These are phyloP conservation scores for Rhadina sibilatrix DNA, from an alignment of 2,113 vertebrate genomes.

Conservation along the genomic window DNA sequence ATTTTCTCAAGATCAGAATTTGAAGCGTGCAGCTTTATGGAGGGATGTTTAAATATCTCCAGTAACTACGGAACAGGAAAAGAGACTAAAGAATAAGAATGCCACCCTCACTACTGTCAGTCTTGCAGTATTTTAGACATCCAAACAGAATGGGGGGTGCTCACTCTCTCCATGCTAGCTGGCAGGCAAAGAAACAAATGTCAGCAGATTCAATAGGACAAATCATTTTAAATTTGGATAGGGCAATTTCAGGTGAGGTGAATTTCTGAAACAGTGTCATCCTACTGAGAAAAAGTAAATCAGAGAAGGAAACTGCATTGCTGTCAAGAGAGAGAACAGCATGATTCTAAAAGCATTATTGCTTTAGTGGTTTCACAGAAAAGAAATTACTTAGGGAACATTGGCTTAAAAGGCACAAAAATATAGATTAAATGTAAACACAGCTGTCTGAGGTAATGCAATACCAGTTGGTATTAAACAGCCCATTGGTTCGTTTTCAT, in stretches of 20 bases:
- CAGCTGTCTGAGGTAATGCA: not conserved
- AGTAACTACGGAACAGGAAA: not conserved
- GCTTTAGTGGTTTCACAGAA: not conserved
- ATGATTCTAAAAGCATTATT: not conserved
- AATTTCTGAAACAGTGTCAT: not conserved
- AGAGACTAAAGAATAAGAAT: not conserved
- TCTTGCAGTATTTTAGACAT: not conserved
- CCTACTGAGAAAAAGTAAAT: not conserved
- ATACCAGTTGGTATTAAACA: not conserved
- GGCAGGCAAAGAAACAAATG: not conserved
- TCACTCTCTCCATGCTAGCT: not conserved
- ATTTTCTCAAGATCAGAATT: not conserved
- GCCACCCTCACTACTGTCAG: not conserved
- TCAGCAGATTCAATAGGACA: not conserved
- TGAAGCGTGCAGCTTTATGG: not conserved
- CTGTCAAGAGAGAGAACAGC: not conserved
- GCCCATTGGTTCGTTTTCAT: not conserved
- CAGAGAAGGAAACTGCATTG: not conserved
- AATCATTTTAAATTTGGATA: not conserved
- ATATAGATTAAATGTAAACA: not conserved
- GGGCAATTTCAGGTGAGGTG: not conserved
- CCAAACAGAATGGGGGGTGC: not conserved
- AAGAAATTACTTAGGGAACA: not conserved
- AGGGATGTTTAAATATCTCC: not conserved
- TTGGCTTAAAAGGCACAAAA: not conserved